Evolutionary conservation across 2,888 invertebrate species (phyloP).

Genomic region (Theretra japonica): DNA sequence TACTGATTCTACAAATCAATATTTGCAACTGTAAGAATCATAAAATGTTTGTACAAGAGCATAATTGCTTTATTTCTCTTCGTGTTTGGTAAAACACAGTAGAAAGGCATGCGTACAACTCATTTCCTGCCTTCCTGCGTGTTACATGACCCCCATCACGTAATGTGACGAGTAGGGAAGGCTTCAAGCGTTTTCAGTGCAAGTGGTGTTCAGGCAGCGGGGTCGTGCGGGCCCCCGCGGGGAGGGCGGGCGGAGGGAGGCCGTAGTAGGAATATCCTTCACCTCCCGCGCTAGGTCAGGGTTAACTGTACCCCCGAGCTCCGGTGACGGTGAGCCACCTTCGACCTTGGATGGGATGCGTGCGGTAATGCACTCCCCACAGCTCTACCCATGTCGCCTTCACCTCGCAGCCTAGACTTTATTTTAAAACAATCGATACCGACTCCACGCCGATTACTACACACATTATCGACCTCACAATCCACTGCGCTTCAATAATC

Average conservation of each 20-base stretch:
- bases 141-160: constrained; percentile 36
- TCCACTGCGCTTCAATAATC: not conserved
- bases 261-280: constrained; percentile 82
- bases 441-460: not conserved
- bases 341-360: constrained; percentile 78
- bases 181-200: constrained; percentile 69
- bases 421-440: constrained; percentile 7
- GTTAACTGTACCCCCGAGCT: constrained; percentile 81
- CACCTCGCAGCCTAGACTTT: constrained; percentile 2
- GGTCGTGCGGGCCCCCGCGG: constrained; percentile 56
- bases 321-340: constrained; percentile 76
- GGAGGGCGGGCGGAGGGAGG: constrained; percentile 64
- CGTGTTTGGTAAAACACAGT: not conserved
- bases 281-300: constrained; percentile 82
- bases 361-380: constrained; percentile 62
- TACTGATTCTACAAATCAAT: too few relatives aligned
- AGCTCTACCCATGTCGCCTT: constrained; percentile 30
- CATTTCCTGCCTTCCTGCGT: constrained; percentile 20
- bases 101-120: constrained; percentile 4
- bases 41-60: not conserved
- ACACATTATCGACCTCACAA: not conserved
- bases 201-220: constrained; percentile 63
- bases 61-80: not conserved
- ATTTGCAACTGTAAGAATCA: too few relatives aligned
- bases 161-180: constrained; percentile 71